Evolutionary conservation across 2,888 invertebrate species (phyloP).

Genomic region (Melanostoma mellinum): DNA sequence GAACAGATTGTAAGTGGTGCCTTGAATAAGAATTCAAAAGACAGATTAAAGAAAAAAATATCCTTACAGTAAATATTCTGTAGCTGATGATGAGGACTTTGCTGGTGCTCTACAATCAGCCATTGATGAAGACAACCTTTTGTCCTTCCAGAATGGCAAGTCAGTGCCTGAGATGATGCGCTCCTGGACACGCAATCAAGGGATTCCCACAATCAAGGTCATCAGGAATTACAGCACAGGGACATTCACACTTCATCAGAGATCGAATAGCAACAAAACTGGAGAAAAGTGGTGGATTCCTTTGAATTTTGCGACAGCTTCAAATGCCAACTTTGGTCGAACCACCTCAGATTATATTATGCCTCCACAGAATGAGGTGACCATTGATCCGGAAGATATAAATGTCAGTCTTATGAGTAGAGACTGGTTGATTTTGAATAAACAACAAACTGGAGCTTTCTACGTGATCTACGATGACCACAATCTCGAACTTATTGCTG

Average conservation of each 20-base stretch:
- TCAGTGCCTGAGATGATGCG: slow-evolving; percentile 83
- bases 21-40: neutral
- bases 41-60: slow-evolving; percentile 51
- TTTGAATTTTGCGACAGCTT: slow-evolving; percentile 78
- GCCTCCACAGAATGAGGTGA: slow-evolving; percentile 77
- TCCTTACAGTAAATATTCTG: slow-evolving; percentile 78
- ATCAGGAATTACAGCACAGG: slow-evolving; percentile 82
- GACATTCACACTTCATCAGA: slow-evolving; percentile 84
- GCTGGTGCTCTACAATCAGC: slow-evolving; percentile 77
- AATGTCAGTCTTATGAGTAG: slow-evolving; percentile 74
- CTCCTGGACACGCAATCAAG: slow-evolving; percentile 86
- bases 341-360: slow-evolving; percentile 79
- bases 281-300: slow-evolving; percentile 80
- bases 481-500: slow-evolving; percentile 86
- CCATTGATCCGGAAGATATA: slow-evolving; percentile 75
- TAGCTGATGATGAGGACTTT: slow-evolving; percentile 78
- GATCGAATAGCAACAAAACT: slow-evolving; percentile 73
- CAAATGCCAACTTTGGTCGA: slow-evolving; percentile 75
- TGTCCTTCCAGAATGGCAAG: slow-evolving; percentile 75
- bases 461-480: slow-evolving; percentile 87
- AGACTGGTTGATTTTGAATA: slow-evolving; percentile 81
- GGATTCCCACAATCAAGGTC: slow-evolving; percentile 84
- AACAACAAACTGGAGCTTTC: slow-evolving; percentile 82
- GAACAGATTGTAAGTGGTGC: slow-evolving; percentile 78
- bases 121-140: slow-evolving; percentile 74